Base-by-base conservation (phyloP, 2,113 vertebrate species). In the Strigops habroptila region DNA sequence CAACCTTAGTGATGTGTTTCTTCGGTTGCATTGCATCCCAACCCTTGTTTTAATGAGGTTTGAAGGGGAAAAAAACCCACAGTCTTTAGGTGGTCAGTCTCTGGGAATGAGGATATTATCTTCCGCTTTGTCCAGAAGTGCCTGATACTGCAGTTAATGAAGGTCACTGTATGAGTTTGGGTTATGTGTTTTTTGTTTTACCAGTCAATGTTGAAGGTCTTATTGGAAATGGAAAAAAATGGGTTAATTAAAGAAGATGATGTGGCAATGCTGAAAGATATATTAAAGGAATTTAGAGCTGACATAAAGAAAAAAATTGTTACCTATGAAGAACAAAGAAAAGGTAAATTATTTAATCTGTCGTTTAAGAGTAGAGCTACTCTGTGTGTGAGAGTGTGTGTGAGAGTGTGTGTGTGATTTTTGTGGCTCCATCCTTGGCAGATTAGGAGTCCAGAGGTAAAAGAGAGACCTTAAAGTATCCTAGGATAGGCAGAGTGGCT, bases 211-310 rank as follows among this genome's bases (percentile, higher is more conserved):
- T 30, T 97, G 88, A 71, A 79, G 48, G 28, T 96, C 44, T 82
- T 96, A 28, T 27, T 84, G 86, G 95, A 96, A 96, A 96, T 96
- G 96, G 95, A 96, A 91, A 69, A 27, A 62, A 68, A 70, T 18
- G 62, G 21, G 12, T 25, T 86, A 15, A 94, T 97, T 55, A 92
- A 73, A 82, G 93, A 96, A 71, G 90, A 90, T 71, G 10, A 96
- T 49, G 12, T 97, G 35, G 8, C 12, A 71, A 0, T 15, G 14
- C 60, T 97, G 80, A 97, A 95, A 91, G 48, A 78, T 48, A 28
- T 69, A 69, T 76, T 96, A 14, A 60, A 84, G 30, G 1, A 0
- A 35, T 14, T 93, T 86, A 94, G 96, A 95, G 0, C n/a, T 95
- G 96, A 97, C 14, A 0, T 97, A 68, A 91, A 52, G 35, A 96